Conservation (phyloP, 1,140 invertebrate genomes). For the Magallana angulata region DNA sequence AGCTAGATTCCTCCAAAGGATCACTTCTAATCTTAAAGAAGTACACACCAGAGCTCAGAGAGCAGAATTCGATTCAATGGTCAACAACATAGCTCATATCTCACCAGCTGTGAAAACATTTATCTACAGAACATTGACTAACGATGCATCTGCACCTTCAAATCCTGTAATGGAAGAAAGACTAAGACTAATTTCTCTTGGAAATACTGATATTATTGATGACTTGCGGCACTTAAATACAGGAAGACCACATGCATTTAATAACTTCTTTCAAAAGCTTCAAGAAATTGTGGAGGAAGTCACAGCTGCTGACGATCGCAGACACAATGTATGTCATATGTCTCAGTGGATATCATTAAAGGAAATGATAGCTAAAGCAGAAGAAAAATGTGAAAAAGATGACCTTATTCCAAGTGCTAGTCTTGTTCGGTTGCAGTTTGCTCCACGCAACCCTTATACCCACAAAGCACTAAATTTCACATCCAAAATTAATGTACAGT, state of each 20-base stretch:
- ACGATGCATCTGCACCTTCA: slow-evolving; percentile 49
- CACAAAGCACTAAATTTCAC: slow-evolving; percentile 54
- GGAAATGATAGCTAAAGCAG: slow-evolving; percentile 52
- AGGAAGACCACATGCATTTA: slow-evolving; percentile 55
- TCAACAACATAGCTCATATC: slow-evolving; percentile 45
- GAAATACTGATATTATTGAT: slow-evolving; percentile 50
- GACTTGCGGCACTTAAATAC: slow-evolving; percentile 50
- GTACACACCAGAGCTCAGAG: slow-evolving; percentile 55
- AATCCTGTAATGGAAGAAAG: slow-evolving; percentile 54
- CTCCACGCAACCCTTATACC: slow-evolving; percentile 56
- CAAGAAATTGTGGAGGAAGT: slow-evolving; percentile 51
- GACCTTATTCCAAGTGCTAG: slow-evolving; percentile 52
- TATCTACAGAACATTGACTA: slow-evolving; percentile 58
- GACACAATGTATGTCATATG: slow-evolving; percentile 53
- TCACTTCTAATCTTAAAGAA: slow-evolving; percentile 41
- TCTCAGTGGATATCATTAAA: slow-evolving; percentile 55
- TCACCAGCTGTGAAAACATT: slow-evolving; percentile 46
- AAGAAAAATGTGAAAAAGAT: slow-evolving; percentile 41
- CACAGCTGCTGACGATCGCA: slow-evolving; percentile 58
- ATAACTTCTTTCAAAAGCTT: neutral
- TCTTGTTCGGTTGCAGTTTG: slow-evolving; percentile 62
- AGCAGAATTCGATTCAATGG: slow-evolving; percentile 45
- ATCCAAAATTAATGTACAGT: slow-evolving; percentile 54
- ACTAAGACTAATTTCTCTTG: slow-evolving; percentile 56
- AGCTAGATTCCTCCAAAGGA: slow-evolving; percentile 36